These are phyloP conservation scores for Arrhamphus sclerolepis DNA, from an alignment of 2,797 vertebrate genomes.

Conservation along the genomic window DNA sequence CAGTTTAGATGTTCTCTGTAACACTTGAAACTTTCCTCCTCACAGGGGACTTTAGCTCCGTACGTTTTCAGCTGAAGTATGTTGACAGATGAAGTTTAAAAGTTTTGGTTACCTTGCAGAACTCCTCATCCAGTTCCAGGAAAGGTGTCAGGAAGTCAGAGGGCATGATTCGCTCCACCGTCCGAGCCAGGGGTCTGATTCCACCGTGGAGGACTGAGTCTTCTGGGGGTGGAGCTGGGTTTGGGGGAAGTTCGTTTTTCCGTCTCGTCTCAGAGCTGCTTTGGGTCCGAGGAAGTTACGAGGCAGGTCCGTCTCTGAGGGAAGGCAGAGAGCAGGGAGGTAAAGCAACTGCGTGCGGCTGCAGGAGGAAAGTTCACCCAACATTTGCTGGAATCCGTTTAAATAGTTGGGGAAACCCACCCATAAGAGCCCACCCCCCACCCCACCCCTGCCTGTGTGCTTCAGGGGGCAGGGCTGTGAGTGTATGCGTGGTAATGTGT, in stretches of 20 bases:
- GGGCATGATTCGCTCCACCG: slow-evolving; percentile 74
- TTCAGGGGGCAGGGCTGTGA: slow-evolving; percentile 46
- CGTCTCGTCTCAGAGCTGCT: not conserved
- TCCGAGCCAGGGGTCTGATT: slow-evolving; percentile 28
- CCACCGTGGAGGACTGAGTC: not conserved
- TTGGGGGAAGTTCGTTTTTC: not conserved
- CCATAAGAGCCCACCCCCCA: slow-evolving; percentile 32
- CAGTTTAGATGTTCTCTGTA: too few species aligned
- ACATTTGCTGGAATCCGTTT: slow-evolving; percentile 81
- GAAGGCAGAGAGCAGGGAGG: slow-evolving; percentile 11
- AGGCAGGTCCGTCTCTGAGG: slow-evolving; percentile 8
- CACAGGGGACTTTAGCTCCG: too few species aligned
- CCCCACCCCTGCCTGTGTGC: slow-evolving; percentile 14
- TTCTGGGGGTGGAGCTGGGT: not conserved
- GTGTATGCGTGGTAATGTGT: slow-evolving; percentile 36
- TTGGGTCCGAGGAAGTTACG: not conserved
- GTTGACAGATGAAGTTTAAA: too few species aligned
- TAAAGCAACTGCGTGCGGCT: slow-evolving; percentile 6
- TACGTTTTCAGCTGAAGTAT: too few species aligned
- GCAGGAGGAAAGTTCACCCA: slow-evolving; percentile 61
- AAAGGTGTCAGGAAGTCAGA: slow-evolving; percentile 82
- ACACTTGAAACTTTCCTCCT: too few species aligned
- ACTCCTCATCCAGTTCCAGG: slow-evolving; percentile 81
- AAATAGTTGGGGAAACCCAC: slow-evolving; percentile 74
- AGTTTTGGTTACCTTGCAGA: slow-evolving; percentile 83